A percentile compares a stretch with the other conserved stretches of the same genome.
Conservation (phyloP, 2,888 invertebrate species). For the Lasioglossum morio region DNA sequence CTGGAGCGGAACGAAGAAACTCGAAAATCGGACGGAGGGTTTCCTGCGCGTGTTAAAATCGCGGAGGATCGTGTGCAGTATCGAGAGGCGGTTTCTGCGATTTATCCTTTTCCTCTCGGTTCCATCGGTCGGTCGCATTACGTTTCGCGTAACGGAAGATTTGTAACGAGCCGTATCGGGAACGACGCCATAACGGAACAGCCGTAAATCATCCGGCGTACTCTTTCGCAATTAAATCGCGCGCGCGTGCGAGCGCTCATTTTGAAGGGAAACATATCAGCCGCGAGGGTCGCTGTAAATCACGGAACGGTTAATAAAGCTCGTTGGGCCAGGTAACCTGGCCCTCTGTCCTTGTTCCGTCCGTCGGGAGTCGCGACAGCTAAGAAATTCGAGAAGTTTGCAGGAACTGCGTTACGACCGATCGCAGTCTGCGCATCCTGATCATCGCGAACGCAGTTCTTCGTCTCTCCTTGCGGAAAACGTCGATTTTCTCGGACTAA, state of each 20-base stretch:
- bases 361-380: slow-evolving; percentile 22
- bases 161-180: slow-evolving; percentile 67
- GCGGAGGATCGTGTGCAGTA: not conserved
- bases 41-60: not conserved
- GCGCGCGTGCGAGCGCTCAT: slow-evolving; percentile 57
- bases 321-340: slow-evolving; percentile 15
- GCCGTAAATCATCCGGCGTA: slow-evolving; percentile 67
- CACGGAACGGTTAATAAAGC: slow-evolving; percentile 70
- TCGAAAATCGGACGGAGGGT: not conserved
- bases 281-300: slow-evolving; percentile 67
- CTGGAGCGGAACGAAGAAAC: not conserved
- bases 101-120: slow-evolving; percentile 25
- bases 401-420: slow-evolving; percentile 17
- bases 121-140: slow-evolving; percentile 27
- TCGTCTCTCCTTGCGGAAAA: not conserved
- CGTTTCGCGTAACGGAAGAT: slow-evolving; percentile 60
- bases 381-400: slow-evolving; percentile 53
- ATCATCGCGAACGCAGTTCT: not conserved
- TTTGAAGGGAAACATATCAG: slow-evolving; percentile 68
- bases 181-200: slow-evolving; percentile 64
- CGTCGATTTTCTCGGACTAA: not conserved
- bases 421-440: slow-evolving; percentile 11
- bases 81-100: slow-evolving; percentile 10
- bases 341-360: slow-evolving; percentile 9
- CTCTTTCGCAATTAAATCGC: slow-evolving; percentile 72